A percentile compares a stretch with the other conserved stretches of the same genome.
phyloP scores from a whole-genome alignment of 2,888 invertebrate species.

The Nipponacmea schrenckii region DNA sequence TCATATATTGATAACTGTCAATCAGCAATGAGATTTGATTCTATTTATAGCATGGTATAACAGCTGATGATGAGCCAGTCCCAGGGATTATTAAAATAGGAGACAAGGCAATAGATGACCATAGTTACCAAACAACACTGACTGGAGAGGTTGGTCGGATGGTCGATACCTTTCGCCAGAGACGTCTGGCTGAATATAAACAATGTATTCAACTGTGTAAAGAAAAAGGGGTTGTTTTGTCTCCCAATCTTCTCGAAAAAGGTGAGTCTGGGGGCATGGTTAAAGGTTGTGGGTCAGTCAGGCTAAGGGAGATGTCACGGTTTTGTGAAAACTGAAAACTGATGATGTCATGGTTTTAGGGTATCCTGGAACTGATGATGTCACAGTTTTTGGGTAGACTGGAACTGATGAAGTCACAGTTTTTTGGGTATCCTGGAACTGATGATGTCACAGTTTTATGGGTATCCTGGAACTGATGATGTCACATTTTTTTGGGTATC shows the following conservation, averaged over 20 bases:
- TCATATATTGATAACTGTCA: no score
- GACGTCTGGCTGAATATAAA: slow-evolving; percentile 58
- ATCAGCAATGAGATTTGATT: no score
- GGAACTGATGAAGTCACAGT: no score
- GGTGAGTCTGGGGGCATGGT: slow-evolving; percentile 35
- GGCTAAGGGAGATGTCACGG: neutral
- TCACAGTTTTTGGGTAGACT: no score
- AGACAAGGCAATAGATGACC: slow-evolving; percentile 58
- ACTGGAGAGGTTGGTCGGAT: slow-evolving; percentile 50
- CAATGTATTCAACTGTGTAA: slow-evolving; percentile 52
- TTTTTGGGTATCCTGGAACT: no score
- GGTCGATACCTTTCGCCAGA: slow-evolving; percentile 58
- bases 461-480: no score
- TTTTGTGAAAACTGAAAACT: neutral
- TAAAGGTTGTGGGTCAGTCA: neutral
- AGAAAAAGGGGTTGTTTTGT: slow-evolving; percentile 47
- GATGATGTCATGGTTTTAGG: no score
- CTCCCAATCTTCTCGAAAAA: slow-evolving; percentile 52
- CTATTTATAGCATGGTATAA: neutral
- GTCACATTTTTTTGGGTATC: no score
- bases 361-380: no score
- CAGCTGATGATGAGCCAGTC: slow-evolving; percentile 9
- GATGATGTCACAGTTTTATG: no score
- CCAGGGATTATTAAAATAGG: slow-evolving; percentile 58
- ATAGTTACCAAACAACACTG: slow-evolving; percentile 57